Percentiles rank a stretch among this genome's conserved stretches.
Conservation (phyloP, 2,113 vertebrate species). For the Laticauda laticaudata region DNA sequence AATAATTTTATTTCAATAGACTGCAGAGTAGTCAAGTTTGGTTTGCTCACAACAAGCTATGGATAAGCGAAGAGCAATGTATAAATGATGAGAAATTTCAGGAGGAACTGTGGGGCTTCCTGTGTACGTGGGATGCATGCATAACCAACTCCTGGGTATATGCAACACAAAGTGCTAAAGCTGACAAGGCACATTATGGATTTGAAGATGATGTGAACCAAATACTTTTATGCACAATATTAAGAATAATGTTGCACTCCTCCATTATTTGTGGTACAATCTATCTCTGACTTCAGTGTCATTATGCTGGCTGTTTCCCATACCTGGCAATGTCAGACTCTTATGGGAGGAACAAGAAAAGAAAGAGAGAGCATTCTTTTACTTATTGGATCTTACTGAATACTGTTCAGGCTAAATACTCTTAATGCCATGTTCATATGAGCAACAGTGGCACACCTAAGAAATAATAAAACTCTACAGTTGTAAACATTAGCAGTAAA, state of each 20-base stretch:
- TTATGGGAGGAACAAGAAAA: background rate
- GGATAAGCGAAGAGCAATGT: background rate
- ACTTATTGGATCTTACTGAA: background rate
- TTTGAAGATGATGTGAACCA: background rate
- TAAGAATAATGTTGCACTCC: background rate
- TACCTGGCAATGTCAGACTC: background rate
- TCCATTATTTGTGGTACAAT: background rate
- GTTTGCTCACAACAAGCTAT: background rate
- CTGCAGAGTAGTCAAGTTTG: background rate
- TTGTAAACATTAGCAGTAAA: background rate
- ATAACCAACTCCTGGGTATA: background rate
- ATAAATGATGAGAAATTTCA: background rate
- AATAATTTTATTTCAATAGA: background rate
- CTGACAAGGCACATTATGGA: background rate
- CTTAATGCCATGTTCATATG: background rate
- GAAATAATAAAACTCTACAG: background rate
- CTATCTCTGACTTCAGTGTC: background rate
- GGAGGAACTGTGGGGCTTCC: background rate
- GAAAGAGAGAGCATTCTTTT: background rate
- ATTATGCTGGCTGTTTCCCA: background rate
- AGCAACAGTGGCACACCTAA: background rate
- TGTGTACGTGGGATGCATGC: background rate
- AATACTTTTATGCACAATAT: background rate
- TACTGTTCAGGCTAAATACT: background rate
- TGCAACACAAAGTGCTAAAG: background rate